Evolutionary conservation across 2,888 invertebrate genomes (phyloP).

Genomic region (Epinotia demarniana): DNA sequence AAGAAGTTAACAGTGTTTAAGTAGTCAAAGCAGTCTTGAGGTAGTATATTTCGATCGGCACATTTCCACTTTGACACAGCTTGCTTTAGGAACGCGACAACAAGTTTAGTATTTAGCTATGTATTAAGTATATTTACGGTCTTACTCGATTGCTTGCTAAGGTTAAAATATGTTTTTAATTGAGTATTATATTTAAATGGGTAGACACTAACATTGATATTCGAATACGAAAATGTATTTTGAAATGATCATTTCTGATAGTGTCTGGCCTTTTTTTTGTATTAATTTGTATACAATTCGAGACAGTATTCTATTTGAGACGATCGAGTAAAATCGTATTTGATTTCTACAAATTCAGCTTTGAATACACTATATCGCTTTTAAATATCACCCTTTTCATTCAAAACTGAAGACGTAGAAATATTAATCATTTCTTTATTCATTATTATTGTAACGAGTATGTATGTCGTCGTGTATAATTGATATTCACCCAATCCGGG

Average conservation of each 20-base stretch:
- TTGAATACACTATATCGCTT: constrained; percentile 57
- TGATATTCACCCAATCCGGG: constrained; percentile 74
- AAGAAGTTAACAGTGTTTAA: neutral
- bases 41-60: constrained; percentile 46
- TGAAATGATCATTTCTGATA: constrained; percentile 17
- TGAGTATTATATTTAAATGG: constrained; percentile 5
- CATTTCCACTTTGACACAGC: constrained; percentile 48
- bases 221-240: neutral
- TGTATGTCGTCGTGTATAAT: constrained; percentile 78
- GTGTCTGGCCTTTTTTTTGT: constrained; percentile 14
- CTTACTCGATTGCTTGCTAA: constrained; percentile 37
- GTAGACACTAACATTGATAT: constrained; percentile 25
- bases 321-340: constrained; percentile 36
- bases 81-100: constrained; percentile 54
- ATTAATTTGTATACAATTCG: neutral
- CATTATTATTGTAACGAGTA: constrained; percentile 64
- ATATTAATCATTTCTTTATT: constrained; percentile 58
- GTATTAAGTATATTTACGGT: constrained; percentile 54
- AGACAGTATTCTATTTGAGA: constrained; percentile 48
- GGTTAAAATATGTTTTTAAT: neutral
- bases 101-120: constrained; percentile 59
- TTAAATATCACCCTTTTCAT: constrained; percentile 49
- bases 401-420: constrained; percentile 69
- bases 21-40: constrained; percentile 21
- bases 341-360: constrained; percentile 71